Base-by-base conservation (phyloP, 2,797 vertebrate species). In the Oreonectes daqikongensis region DNA sequence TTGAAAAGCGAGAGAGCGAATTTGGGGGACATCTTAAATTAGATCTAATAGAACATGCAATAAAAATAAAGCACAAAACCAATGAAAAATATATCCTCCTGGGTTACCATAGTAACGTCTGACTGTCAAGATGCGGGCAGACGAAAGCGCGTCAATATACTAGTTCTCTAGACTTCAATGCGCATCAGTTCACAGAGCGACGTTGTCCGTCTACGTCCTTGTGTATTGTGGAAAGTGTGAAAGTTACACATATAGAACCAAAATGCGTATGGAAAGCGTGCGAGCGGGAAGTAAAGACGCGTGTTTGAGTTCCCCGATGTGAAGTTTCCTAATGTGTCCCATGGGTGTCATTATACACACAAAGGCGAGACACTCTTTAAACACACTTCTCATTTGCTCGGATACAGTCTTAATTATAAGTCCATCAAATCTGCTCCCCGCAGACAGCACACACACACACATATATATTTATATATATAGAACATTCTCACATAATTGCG, bases 341-440 rank as follows among this genome's bases (percentile, higher is more conserved):
- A 55, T 38, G 74, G 40, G 81, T 77, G 59, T 79, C 75, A 82
- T 69, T 77, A 79, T 26, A 76, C 73, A 79, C 73, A 75, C 40
- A 64, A 57, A 72, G 70, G 42, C 75, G 12, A 77, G 59, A 78
- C 57, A 68, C 59, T 69, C 71, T 75, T 69, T 63, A 68, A 75
- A 63, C 69, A 80, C 57, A 80, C 72, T 77, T 52, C 65, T 65
- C 69, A 55, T 72, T 46, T 14, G 50, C 79, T 66, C 30, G 18
- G 18, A 75, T 65, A 73, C 65, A 53, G 38, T 77, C 74, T 81
- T 77, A 81, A 81, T 77, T 77, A 81, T 53, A 18, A 77, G 67
- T 77, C 75, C 60, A 77, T 77, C 67, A 71, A 70, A 77, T 64
- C 57, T 69, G 38, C 35, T 79, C 71, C 71, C 71, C 20, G 9